Percentiles rank a stretch among this genome's conserved stretches.
Evolutionary conservation across 2,113 vertebrate genomes (phyloP).

Genomic region (Bolborhynchus lineola): DNA sequence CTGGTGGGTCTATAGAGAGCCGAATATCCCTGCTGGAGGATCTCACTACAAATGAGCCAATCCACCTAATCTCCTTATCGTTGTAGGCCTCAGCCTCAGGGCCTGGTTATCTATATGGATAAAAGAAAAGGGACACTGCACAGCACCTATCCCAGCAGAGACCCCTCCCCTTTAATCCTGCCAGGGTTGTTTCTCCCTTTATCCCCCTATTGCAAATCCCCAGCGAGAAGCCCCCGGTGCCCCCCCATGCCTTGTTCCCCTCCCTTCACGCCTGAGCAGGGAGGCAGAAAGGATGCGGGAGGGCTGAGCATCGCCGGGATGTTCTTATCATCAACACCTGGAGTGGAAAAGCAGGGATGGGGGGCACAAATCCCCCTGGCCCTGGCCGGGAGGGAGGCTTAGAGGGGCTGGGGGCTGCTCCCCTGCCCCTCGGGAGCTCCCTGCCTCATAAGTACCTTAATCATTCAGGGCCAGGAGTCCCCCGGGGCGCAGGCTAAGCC

Average conservation of each 20-base stretch:
- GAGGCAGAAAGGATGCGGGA: neutral
- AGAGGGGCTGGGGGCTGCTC: constrained; percentile 21
- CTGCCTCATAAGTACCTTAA: constrained; percentile 37
- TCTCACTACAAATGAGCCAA: constrained; percentile 75
- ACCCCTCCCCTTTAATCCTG: constrained; percentile 58
- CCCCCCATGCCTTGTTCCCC: neutral
- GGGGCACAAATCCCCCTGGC: neutral
- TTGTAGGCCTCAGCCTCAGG: constrained; percentile 70
- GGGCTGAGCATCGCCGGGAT: neutral
- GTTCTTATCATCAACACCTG: constrained; percentile 54
- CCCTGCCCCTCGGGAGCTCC: constrained; percentile 35
- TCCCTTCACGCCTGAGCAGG: constrained; percentile 5
- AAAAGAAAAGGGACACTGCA: constrained; percentile 48
- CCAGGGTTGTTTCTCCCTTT: constrained; percentile 44
- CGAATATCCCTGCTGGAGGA: constrained; percentile 68
- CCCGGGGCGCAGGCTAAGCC: constrained; percentile 32
- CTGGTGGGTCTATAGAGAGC: constrained; percentile 71
- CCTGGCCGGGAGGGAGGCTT: constrained; percentile 3
- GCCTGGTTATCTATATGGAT: constrained; percentile 67
- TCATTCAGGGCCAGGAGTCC: constrained; percentile 47
- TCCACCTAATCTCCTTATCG: constrained; percentile 79
- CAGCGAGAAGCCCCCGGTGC: neutral
- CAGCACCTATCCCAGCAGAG: constrained; percentile 48
- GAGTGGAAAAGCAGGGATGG: neutral
- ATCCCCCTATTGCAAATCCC: constrained; percentile 31